A percentile compares a stretch with the other conserved stretches of the same genome.
Conservation (phyloP, 2,888 invertebrate genomes). For the Cephus sareptanus region DNA sequence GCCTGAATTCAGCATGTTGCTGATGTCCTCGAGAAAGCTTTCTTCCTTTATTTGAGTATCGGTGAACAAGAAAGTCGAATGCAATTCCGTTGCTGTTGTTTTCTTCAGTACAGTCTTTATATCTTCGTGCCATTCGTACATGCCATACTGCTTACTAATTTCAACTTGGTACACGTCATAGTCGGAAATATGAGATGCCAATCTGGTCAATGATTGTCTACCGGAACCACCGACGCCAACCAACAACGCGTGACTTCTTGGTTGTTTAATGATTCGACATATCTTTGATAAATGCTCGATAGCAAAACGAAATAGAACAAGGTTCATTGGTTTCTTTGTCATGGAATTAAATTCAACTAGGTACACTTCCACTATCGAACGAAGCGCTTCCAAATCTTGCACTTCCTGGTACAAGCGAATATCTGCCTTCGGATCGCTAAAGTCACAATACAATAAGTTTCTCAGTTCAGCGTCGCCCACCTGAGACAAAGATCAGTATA, state of each 20-base stretch:
- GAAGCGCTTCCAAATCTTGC: conserved; percentile 81
- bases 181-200: conserved; percentile 94
- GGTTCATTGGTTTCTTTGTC: conserved; percentile 96
- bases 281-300: conserved; percentile 94
- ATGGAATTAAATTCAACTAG: conserved; percentile 93
- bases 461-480: conserved; percentile 86
- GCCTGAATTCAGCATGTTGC: conserved; percentile 91
- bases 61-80: conserved; percentile 90
- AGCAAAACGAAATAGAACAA: conserved; percentile 93
- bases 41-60: conserved; percentile 96
- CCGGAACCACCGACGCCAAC: conserved; percentile 96
- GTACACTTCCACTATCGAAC: conserved; percentile 87
- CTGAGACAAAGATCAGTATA: conserved; percentile 57
- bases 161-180: conserved; percentile 91
- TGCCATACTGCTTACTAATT: conserved; percentile 87
- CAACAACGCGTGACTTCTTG: conserved; percentile 88
- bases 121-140: conserved; percentile 91
- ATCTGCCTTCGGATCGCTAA: conserved; percentile 93
- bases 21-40: conserved; percentile 92
- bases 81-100: conserved; percentile 85
- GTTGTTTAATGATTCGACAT: conserved; percentile 90
- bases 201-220: conserved; percentile 87
- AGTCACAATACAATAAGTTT: conserved; percentile 92
- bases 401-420: conserved; percentile 90
- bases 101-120: conserved; percentile 83